Evolutionary conservation across 2,113 vertebrate genomes (phyloP), one percentile per base, ranked within the genome.

Genomic region (Phycodurus eques): DNA sequence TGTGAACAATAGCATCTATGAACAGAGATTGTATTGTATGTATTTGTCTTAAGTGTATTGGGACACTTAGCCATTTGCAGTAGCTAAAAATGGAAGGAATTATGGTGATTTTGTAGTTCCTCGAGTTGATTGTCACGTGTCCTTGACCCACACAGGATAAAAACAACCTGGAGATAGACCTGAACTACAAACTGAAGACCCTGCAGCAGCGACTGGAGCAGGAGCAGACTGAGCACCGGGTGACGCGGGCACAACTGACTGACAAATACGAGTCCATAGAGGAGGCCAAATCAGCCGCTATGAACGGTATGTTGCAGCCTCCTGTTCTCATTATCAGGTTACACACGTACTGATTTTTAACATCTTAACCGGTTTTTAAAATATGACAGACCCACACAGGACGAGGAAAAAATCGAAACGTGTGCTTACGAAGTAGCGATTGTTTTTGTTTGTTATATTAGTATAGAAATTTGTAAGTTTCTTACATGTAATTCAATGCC

Each of bases 181-280:
- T 98, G 88, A 98, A 96, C 91, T 99, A 99, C 89, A 96, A 95
- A 77, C 95, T 98, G 70, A 99, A 98, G 84, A 96, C 93, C 2
- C 89, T 98, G 79, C 96, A 99, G 90, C 96, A 99, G 76, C 93
- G 94, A 12, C 88, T 99, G 89, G 97, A 99, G 77, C 98, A 98
- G 89, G 97, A 99, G 72, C 83, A 95, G 77, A 97, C 94, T 5
- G 98, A 99, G 82, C 96, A 99, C 91, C 92, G 94, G 76, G 94
- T 95, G 90, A 97, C 95, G 12, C 95, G 96, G 80, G 95, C 96
- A 8, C 94, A 96, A 68, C 92, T 99, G 80, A 96, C 95, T 59
- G 97, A 99, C 94, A 97, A 97, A 80, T 96, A 99, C 74, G 96
- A 98, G 70, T 98, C 97, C 33, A 94, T 99, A 74, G 97, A 99